Conservation (phyloP, 2,888 invertebrate genomes). For the Fragum whitleyi region DNA sequence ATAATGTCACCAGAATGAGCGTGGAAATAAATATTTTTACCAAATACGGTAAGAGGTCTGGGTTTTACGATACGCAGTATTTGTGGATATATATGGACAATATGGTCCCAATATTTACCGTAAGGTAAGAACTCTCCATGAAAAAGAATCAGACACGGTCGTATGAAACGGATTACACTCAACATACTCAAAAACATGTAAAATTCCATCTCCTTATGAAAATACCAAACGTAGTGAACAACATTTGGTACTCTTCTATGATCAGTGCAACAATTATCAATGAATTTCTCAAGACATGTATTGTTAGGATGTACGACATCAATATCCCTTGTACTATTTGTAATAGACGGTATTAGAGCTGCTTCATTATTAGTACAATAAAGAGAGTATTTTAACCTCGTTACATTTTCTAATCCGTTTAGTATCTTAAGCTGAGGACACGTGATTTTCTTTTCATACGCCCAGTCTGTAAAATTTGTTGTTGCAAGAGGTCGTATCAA, state of each 20-base stretch:
- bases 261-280: background rate
- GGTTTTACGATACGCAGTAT: background rate
- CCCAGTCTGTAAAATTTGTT: background rate
- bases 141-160: background rate
- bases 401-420: background rate
- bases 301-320: background rate
- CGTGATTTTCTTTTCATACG: background rate
- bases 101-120: background rate
- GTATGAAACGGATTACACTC: background rate
- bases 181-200: background rate
- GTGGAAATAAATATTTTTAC: background rate
- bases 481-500: background rate
- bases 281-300: background rate
- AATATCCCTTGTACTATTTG: background rate
- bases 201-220: background rate
- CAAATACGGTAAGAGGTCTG: background rate
- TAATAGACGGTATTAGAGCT: background rate
- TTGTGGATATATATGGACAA: background rate
- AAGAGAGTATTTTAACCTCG: slow-evolving; percentile 1
- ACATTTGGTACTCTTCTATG: background rate
- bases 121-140: too few relatives aligned
- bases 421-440: background rate
- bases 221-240: too few relatives aligned
- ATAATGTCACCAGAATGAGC: background rate
- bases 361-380: background rate